Evolutionary conservation across 1,140 invertebrate genomes (phyloP).

Genomic region (Leptinotarsa lineolata): DNA sequence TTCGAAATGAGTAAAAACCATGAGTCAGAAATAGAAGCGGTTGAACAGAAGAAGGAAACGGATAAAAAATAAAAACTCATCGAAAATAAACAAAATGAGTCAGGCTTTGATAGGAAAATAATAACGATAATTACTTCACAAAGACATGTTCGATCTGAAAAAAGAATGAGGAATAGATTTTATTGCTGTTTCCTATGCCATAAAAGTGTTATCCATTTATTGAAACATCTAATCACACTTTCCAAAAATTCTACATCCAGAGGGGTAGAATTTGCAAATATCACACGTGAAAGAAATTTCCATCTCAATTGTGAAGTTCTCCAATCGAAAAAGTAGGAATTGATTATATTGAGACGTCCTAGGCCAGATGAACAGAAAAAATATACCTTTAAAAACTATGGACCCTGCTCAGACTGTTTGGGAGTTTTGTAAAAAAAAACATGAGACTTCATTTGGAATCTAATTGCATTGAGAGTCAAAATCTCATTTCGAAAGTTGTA

Average conservation of each 20-base stretch:
- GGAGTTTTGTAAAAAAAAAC: not conserved
- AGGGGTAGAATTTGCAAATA: constrained; percentile 4
- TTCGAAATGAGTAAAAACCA: not conserved
- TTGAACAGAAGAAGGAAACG: not conserved
- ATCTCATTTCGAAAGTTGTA: not conserved
- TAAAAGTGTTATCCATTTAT: not conserved
- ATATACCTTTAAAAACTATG: constrained; percentile 22
- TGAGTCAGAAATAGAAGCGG: not conserved
- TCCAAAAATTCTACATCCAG: constrained; percentile 10
- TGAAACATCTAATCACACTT: constrained; percentile 13
- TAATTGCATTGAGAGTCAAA: not conserved
- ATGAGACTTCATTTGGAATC: constrained; percentile 11
- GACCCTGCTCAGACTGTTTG: constrained; percentile 15
- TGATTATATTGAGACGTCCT: not conserved
- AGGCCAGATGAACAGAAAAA: constrained; percentile 1
- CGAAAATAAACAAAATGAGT: not conserved
- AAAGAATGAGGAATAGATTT: constrained; percentile 18
- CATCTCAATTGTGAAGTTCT: constrained; percentile 23
- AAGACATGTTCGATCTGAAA: not conserved
- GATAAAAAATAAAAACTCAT: not conserved
- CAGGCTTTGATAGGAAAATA: not conserved
- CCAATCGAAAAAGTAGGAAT: constrained; percentile 12
- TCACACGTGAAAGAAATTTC: not conserved
- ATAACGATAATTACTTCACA: not conserved
- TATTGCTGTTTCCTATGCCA: constrained; percentile 23